phyloP scores from a whole-genome alignment of 2,888 invertebrate genomes.

The Thecocarcelia acutangulata region DNA sequence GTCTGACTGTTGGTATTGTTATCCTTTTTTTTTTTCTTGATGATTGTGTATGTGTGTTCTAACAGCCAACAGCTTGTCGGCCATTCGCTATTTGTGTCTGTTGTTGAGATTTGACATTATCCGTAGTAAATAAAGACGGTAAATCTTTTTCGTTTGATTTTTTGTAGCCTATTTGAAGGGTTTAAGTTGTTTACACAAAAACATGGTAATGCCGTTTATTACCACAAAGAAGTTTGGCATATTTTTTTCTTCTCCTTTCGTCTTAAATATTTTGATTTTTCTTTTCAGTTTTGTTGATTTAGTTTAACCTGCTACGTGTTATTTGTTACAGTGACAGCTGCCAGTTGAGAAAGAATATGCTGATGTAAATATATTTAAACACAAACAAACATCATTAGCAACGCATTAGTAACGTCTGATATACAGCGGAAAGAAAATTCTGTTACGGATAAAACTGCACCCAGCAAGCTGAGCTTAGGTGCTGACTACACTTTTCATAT shows the following conservation, averaged over 20 bases:
- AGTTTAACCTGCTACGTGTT: conserved; percentile 50
- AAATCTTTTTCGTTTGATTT: conserved; percentile 10
- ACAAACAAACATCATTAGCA: neutral
- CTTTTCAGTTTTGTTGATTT: neutral
- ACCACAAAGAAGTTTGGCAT: conserved; percentile 16
- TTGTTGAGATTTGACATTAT: conserved; percentile 60
- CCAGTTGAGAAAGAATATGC: too few species aligned
- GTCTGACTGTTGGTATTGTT: conserved; percentile 21
- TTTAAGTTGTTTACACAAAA: conserved; percentile 1
- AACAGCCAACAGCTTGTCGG: conserved; percentile 38
- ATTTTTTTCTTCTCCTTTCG: conserved; percentile 23
- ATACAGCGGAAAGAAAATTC: too few species aligned
- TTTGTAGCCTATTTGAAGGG: conserved; percentile 22
- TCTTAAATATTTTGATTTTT: neutral
- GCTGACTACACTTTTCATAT: too few species aligned
- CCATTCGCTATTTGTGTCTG: conserved; percentile 20
- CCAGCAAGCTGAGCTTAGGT: too few species aligned
- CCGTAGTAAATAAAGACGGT: conserved; percentile 51
- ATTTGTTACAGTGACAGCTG: conserved; percentile 57
- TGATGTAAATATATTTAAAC: too few species aligned
- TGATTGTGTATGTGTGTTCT: neutral
- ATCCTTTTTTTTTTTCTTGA: neutral
- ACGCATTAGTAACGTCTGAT: conserved; percentile 2
- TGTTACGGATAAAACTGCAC: too few species aligned
- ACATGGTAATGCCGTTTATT: too few species aligned